These are phyloP conservation scores for Prolemur simus DNA, from an alignment of 2,113 vertebrate species.

Conservation along the genomic window DNA sequence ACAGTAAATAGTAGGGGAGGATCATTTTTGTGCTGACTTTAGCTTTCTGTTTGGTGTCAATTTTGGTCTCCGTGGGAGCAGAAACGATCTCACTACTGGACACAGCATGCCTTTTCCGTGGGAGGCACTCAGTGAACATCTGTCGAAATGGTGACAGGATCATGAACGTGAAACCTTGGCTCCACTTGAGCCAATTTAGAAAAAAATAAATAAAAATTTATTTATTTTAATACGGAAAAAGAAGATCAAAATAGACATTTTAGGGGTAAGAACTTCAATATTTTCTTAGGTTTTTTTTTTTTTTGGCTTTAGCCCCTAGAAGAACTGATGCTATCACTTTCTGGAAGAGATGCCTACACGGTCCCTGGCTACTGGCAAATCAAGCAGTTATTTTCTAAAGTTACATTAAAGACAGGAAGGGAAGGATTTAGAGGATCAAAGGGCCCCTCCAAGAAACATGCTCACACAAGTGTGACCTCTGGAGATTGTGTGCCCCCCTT, in stretches of 20 bases:
- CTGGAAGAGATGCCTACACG: neutral
- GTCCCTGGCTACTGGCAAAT: neutral
- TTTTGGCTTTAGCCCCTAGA: neutral
- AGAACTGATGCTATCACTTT: neutral
- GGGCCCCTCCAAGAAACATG: neutral
- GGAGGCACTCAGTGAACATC: neutral
- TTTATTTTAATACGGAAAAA: conserved; percentile 26
- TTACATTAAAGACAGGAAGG: neutral
- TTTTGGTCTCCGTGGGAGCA: neutral
- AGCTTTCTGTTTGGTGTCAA: neutral
- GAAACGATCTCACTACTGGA: neutral
- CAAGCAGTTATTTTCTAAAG: neutral
- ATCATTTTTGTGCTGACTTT: neutral
- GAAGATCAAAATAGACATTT: neutral
- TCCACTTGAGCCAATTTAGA: neutral
- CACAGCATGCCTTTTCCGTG: neutral
- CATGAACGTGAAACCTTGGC: neutral
- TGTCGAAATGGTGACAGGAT: neutral
- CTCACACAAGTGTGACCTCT: neutral
- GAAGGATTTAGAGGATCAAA: neutral
- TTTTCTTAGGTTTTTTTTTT: no score
- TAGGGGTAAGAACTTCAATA: neutral
- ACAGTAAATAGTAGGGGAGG: neutral
- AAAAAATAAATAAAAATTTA: neutral
- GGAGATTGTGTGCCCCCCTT: neutral